Conservation (phyloP, 2,113 vertebrate species). For the Ceyx margarethae region DNA sequence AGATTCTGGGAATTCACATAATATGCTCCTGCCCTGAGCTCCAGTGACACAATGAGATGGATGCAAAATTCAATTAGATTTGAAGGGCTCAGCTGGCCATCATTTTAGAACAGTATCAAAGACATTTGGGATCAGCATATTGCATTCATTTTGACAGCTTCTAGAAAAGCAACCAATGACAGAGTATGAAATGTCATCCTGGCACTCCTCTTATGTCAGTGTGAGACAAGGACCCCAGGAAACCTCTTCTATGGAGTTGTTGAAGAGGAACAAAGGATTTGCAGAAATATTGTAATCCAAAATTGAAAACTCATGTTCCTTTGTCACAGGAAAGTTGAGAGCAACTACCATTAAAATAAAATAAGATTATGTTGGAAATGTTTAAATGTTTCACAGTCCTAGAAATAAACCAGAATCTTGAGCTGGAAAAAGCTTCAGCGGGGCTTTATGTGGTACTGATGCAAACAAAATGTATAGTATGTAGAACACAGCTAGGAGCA, state of each 20-base stretch:
- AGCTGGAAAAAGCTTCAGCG: not conserved
- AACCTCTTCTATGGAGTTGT: conserved; percentile 16
- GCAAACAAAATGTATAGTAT: not conserved
- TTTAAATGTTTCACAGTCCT: not conserved
- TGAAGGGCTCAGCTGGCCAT: conserved; percentile 57
- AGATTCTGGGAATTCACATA: conserved; percentile 1
- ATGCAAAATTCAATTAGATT: conserved; percentile 55
- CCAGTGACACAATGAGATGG: conserved; percentile 18
- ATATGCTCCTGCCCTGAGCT: not conserved
- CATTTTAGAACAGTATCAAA: conserved; percentile 50
- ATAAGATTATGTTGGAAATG: not conserved
- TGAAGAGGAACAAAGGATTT: conserved; percentile 52
- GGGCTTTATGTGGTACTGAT: not conserved
- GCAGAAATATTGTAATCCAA: conserved; percentile 26
- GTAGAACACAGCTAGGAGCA: not conserved
- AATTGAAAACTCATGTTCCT: conserved; percentile 16
- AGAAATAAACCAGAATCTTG: conserved; percentile 1
- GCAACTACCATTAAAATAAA: not conserved
- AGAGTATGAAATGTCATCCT: conserved; percentile 43
- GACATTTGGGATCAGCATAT: conserved; percentile 35
- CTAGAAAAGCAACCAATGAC: conserved; percentile 39
- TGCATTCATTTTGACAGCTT: not conserved
- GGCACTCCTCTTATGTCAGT: conserved; percentile 12
- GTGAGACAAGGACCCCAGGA: conserved; percentile 21
- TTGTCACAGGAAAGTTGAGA: conserved; percentile 24